Evolutionary conservation across 2,797 vertebrate species (phyloP).

Genomic region (Poecilia gillii): DNA sequence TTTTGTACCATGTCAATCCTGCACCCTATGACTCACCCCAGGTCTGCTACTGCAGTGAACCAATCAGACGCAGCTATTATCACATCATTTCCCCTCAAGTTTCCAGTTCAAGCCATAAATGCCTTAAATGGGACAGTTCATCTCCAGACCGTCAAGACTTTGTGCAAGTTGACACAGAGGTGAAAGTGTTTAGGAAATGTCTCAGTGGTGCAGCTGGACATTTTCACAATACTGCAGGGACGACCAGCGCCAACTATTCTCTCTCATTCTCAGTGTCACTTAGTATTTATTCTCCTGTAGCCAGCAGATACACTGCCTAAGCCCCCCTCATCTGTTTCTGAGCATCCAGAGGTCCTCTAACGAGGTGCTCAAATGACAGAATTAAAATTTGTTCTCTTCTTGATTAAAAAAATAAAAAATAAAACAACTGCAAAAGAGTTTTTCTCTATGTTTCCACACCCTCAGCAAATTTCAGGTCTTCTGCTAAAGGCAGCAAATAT

Average conservation of each 20-base stretch:
- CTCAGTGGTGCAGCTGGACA: conserved; percentile 33
- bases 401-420: background rate
- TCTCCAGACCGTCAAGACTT: conserved; percentile 21
- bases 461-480: background rate
- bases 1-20: no score
- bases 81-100: background rate
- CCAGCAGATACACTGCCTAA: conserved; percentile 8
- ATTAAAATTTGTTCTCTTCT: background rate
- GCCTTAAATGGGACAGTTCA: conserved; percentile 4
- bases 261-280: conserved; percentile 19
- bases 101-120: background rate
- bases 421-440: background rate
- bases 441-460: background rate
- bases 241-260: conserved; percentile 33
- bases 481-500: background rate
- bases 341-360: background rate
- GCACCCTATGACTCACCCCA: no score
- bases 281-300: conserved; percentile 12
- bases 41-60: no score
- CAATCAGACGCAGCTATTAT: no score
- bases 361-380: background rate
- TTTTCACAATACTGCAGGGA: conserved; percentile 49
- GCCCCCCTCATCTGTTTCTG: background rate
- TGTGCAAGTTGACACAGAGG: conserved; percentile 30
- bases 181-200: conserved; percentile 42